Base-by-base conservation (phyloP, 1,140 invertebrate genomes). In the Drosophila ironensis region DNA sequence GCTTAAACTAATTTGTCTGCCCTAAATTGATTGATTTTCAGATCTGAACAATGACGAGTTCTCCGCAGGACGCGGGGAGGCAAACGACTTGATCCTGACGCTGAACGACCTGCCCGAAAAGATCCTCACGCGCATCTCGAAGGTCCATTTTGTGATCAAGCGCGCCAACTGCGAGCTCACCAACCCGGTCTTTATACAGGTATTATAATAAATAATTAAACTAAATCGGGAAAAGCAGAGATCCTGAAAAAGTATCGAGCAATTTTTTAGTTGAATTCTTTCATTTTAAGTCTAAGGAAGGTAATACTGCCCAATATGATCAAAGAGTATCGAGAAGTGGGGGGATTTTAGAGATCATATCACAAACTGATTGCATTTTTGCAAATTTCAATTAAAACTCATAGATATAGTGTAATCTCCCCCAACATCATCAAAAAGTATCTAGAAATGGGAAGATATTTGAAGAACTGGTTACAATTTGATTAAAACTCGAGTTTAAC, bases 141-240 rank as follows among this genome's bases (percentile, higher is more conserved):
- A 89, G 33, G 80, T 88, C 2, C 88, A 89, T 63, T 89, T 89
- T 70, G 72, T 60, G 3, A 88, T 89, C 16, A 75, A 71, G 28
- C 70, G 88, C 4, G 75, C 68, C 0, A 88, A 74, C 61, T 86
- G 78, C 46, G 88, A 88, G 47, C 46, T 89, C 7, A 64, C 75
- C 19, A 88, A 88, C 72, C 88, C 88, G 22, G 88, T 88, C 64
- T 89, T 88, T 40, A 89, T 89, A 52, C 70, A 89, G 69, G 88
- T 89, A 33, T 0, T 7, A 8, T 27, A 1, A 7, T n/a, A 7
- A 8, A 27, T 27, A 7, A 2, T 3, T 27, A 27, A 27, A 6
- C 2, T 2, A 3, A 27, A 27, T 27, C 9, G 1, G n/a, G 5
- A 27, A 27, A 3, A 27, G 25, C 6, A 27, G 9, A 6, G 25